A percentile compares a stretch with the other conserved stretches of the same genome.
These are phyloP conservation scores for Eupsilia transversa DNA, from an alignment of 2,888 invertebrate genomes.

Conservation along the genomic window DNA sequence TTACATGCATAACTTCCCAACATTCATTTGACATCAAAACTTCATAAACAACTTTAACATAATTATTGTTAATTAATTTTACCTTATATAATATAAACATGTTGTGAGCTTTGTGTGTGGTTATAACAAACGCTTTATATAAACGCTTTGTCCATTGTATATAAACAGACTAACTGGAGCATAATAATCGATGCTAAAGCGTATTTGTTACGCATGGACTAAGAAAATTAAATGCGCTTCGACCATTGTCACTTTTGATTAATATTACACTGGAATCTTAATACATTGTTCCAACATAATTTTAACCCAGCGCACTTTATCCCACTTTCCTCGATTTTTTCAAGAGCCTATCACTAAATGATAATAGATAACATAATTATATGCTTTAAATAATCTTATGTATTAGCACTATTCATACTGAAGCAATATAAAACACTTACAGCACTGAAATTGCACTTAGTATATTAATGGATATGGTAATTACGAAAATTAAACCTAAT, in stretches of 20 bases:
- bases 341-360: neutral
- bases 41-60: conserved; percentile 44
- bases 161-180: conserved; percentile 66
- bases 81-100: conserved; percentile 54
- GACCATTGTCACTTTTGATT: neutral
- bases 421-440: conserved; percentile 3
- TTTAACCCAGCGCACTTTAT: conserved; percentile 1
- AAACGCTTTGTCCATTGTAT: conserved; percentile 64
- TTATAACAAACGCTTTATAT: conserved; percentile 75
- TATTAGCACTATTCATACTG: conserved; percentile 8
- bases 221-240: conserved; percentile 50
- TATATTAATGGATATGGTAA: conserved; percentile 9
- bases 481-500: neutral
- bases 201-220: conserved; percentile 60
- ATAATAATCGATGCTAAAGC: conserved; percentile 62
- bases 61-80: conserved; percentile 57
- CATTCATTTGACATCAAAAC: conserved; percentile 59
- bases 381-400: neutral
- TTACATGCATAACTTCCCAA: conserved; percentile 32
- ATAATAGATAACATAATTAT: neutral
- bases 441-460: conserved; percentile 46
- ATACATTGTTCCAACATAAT: neutral
- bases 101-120: conserved; percentile 84
- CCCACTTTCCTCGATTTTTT: conserved; percentile 4
- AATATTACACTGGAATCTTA: conserved; percentile 26